These are phyloP conservation scores for Drymonia ruficornis DNA, from an alignment of 2,888 invertebrate species.

Conservation along the genomic window DNA sequence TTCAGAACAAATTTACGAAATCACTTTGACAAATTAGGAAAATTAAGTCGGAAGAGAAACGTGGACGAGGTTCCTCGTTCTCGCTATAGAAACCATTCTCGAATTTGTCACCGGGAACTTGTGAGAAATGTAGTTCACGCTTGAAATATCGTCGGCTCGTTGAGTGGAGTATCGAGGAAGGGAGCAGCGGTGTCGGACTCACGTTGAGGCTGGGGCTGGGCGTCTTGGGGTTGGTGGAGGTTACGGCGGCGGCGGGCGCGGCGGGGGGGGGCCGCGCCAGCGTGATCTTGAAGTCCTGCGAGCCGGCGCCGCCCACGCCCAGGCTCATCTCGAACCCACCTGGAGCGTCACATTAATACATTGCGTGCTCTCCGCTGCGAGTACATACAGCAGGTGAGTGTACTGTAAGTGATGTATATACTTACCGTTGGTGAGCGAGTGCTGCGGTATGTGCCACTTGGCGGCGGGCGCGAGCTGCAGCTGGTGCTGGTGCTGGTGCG, in stretches of 20 bases:
- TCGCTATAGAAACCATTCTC: too few species aligned
- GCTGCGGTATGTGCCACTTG: conserved; percentile 92
- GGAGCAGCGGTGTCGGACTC: conserved; percentile 32
- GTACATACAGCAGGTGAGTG: too few species aligned
- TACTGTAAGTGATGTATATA: too few species aligned
- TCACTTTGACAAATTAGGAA: too few species aligned
- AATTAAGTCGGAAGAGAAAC: too few species aligned
- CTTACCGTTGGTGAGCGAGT: conserved; percentile 68
- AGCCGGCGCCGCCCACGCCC: conserved; percentile 37
- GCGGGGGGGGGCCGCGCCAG: conserved; percentile 70
- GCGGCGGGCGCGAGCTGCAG: conserved; percentile 63
- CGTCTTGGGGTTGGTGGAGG: conserved; percentile 94
- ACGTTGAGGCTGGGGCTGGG: conserved; percentile 91
- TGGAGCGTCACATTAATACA: conserved; percentile 13
- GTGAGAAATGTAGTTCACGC: too few species aligned
- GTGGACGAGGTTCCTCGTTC: too few species aligned
- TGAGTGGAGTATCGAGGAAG: too few species aligned
- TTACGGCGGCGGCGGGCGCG: conserved; percentile 81
- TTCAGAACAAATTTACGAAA: too few species aligned
- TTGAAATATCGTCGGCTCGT: too few species aligned
- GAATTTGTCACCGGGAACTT: too few species aligned
- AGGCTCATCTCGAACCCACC: conserved; percentile 42
- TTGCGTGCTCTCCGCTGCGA: not conserved
- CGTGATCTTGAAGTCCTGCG: conserved; percentile 88
- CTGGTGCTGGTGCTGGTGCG: conserved; percentile 37